A percentile compares a stretch with the other conserved stretches of the same genome.
Evolutionary conservation across 2,888 invertebrate species (phyloP).

Genomic region (Allacma fusca): DNA sequence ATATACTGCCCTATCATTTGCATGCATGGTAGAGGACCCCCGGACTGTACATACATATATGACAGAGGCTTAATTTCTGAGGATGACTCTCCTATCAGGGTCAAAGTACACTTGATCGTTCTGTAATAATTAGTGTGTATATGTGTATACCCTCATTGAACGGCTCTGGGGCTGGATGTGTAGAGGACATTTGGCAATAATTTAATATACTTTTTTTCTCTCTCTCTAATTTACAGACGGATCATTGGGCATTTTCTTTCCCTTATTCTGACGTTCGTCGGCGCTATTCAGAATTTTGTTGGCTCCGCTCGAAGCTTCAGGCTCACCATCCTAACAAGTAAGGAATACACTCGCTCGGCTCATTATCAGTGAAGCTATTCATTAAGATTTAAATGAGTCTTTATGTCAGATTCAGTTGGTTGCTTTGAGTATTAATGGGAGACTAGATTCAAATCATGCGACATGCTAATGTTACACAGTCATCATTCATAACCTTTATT

Average conservation of each 20-base stretch:
- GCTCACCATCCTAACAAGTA: constrained; percentile 57
- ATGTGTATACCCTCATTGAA: background rate
- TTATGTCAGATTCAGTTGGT: background rate
- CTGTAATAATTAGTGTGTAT: background rate
- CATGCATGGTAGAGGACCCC: no score
- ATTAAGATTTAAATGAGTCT: constrained; percentile 14
- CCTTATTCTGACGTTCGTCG: constrained; percentile 53
- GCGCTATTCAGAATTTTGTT: constrained; percentile 58
- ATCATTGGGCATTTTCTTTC: constrained; percentile 55
- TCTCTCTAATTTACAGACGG: constrained; percentile 58
- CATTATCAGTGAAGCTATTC: background rate
- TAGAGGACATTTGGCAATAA: constrained; percentile 6
- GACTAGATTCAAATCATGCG: no score
- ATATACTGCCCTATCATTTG: no score
- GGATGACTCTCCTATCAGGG: background rate
- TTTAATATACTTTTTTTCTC: constrained; percentile 16
- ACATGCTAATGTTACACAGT: background rate
- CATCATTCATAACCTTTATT: background rate
- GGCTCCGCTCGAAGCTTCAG: constrained; percentile 54
- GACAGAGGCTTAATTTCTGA: no score
- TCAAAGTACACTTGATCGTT: constrained; percentile 21
- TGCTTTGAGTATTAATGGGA: no score
- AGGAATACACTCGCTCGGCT: constrained; percentile 19
- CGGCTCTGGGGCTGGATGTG: background rate
- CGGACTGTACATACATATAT: no score